These are phyloP conservation scores for Spodoptera littoralis DNA, from an alignment of 2,888 invertebrate species.

Conservation along the genomic window DNA sequence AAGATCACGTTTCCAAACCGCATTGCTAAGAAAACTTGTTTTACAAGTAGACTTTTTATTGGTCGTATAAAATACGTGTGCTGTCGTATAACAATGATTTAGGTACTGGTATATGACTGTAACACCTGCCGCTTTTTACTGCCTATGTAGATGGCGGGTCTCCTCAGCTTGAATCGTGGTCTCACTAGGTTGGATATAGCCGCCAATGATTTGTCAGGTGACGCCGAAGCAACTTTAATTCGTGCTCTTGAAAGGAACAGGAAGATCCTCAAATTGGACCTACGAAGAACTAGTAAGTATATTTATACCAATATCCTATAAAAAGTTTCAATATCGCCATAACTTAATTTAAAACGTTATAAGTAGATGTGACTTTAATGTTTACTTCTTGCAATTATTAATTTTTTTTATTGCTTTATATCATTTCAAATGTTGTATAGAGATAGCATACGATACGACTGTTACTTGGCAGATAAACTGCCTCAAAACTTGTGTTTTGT, in stretches of 20 bases:
- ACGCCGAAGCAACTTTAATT: slow-evolving; percentile 84
- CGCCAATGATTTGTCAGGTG: slow-evolving; percentile 89
- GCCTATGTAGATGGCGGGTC: slow-evolving; percentile 80
- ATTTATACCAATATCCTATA: no score
- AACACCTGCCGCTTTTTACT: slow-evolving; percentile 38
- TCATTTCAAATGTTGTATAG: no score
- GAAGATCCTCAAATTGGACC: slow-evolving; percentile 76
- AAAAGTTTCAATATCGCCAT: no score
- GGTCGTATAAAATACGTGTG: slow-evolving; percentile 3
- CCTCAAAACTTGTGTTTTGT: no score
- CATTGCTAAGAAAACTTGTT: no score
- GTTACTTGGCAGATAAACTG: no score
- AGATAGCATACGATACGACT: no score
- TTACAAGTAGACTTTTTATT: slow-evolving; percentile 25
- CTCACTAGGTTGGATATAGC: slow-evolving; percentile 88
- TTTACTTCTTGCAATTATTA: no score
- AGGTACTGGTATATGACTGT: slow-evolving; percentile 19
- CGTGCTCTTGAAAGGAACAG: slow-evolving; percentile 77
- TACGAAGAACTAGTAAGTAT: slow-evolving; percentile 79
- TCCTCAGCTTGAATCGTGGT: slow-evolving; percentile 86
- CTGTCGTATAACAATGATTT: slow-evolving; percentile 1
- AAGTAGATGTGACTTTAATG: no score
- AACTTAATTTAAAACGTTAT: no score
- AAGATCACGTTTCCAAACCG: no score
- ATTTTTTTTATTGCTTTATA: no score